Base-by-base conservation (phyloP, 1,140 invertebrate species). In the Drosophila pandora region DNA sequence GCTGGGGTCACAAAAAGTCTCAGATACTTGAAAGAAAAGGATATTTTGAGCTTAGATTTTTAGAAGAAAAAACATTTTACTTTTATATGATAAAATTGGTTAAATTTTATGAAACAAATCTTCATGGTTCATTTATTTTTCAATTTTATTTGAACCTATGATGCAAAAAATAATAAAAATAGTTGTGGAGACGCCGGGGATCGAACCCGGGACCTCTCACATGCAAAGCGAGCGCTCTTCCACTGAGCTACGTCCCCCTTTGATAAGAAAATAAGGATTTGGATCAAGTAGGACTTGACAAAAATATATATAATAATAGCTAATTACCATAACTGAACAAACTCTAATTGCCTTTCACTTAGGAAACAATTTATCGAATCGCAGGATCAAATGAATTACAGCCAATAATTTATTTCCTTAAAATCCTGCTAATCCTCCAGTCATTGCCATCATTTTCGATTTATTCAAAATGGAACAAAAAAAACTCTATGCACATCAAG, bases 211-310 rank as follows among this genome's bases (percentile, higher is more conserved):
- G 96, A 95, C 95, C 95, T 96, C 95, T 96, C 95, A 96, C 95
- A 96, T 96, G 96, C 96, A 95, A 96, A 96, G 96, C 96, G 95
- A 96, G 96, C 95, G 95, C 95, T 96, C 96, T 96, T 96, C 96
- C 95, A 94, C 93, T 94, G 93, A 93, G 92, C 93, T 93, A 93
- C 92, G 93, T 94, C 92, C 92, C 17, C 17, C 1, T 17, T 17
- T 17, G 17, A 17, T 17, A 17, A 17, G 17, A 17, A 17, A 17
- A 17, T 17, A 17, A 17, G 17, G 17, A 17, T 17, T 17, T 17
- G 17, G 17, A 17, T 0, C 17, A 17, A 17, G 17, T 17, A 17
- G 17, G 17, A 17, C 1, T 17, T 17, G 17, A 17, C 17, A 17
- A 17, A 17, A 17, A 17, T 17, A 17, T 17, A 17, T 17, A 17